A percentile compares a stretch with the other conserved stretches of the same genome.
Evolutionary conservation across 2,113 vertebrate species (phyloP).

Genomic region (cat (Felis catus)): F.catus_Fca126_mat1.0 CM031416.1:131792501-131793000

Average conservation of each 20-base stretch:
- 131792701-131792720: background rate
- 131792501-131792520: background rate
- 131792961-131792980: too few species aligned
- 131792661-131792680: background rate
- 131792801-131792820: background rate
- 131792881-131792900: background rate
- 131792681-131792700: conserved; percentile 15
- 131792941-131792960: too few species aligned
- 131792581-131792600: background rate
- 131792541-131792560: background rate
- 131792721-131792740: background rate
- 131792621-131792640: background rate
- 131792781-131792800: background rate
- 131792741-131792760: background rate
- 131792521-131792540: background rate
- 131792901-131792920: background rate
- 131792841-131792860: background rate
- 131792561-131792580: background rate
- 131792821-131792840: background rate
- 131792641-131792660: background rate
- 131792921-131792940: background rate
- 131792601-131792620: background rate
- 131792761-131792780: background rate
- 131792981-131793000: too few species aligned
- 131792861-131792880: background rate